Evolutionary conservation across 2,888 invertebrate genomes (phyloP), one percentile per base, ranked within the genome.

Genomic region (Lasiommata megera): DNA sequence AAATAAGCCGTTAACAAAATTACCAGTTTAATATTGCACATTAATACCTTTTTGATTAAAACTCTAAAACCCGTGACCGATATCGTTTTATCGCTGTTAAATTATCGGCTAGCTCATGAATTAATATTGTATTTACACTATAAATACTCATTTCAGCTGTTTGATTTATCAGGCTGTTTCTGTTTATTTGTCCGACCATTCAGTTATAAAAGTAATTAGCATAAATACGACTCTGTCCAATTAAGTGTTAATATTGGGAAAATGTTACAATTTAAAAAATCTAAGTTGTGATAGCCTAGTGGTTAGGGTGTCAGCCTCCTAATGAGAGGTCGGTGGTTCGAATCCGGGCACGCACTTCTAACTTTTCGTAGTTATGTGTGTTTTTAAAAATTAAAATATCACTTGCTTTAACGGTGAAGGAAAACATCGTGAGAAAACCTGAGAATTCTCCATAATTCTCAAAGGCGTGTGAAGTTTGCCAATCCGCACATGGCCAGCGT

Each of bases 61-160:
- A 7, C 8, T 3, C 12, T n/a, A 16, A 14, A 29, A 7, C 14
- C 12, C n/a, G 28, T 17, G 38, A 17, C 38, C 41, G 41, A 23
- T 17, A 28, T 16, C 16, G 9, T 31, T 46, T 29, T 17, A 31
- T 6, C 46, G 11, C 46, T 16, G 16, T 38, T 16, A 29, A 46
- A 46, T 46, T 46, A 46, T 46, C 46, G 37, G 16, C 7, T 8
- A 37, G 11, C 11, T 23, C 41, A 52, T 52, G 40, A 41, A 29
- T 52, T 37, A 46, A 38, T 46, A 38, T 23, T 38, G 28, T 28
- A 54, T 54, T 46, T 54, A 46, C 34, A 54, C 31, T 28, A 11
- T 9, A 34, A 46, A 46, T 46, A 46, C 29, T 46, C 16, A 46
- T 46, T 31, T 16, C 16, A 6, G 16, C 16, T 5, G 46, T 16